Conservation (phyloP, 2,888 invertebrate genomes). For the Bombylius discolor region DNA sequence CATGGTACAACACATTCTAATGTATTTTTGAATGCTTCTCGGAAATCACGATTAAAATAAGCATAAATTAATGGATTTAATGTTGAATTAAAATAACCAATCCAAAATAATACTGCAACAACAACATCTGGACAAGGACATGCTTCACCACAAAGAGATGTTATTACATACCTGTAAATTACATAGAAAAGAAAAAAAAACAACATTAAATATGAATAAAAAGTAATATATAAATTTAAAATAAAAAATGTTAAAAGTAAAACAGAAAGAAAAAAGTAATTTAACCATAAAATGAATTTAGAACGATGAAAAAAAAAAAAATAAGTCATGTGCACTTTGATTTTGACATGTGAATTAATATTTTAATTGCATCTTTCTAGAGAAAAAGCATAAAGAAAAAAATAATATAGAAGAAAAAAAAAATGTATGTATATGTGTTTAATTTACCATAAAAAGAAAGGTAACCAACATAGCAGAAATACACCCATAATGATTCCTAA, state of each 20-base stretch:
- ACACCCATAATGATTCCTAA: slow-evolving; percentile 94
- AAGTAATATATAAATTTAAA: background rate
- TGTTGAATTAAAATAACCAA: slow-evolving; percentile 93
- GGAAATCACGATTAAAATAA: slow-evolving; percentile 91
- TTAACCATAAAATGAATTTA: background rate
- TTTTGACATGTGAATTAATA: too few relatives aligned
- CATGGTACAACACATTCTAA: slow-evolving; percentile 75
- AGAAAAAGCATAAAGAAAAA: background rate
- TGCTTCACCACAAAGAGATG: slow-evolving; percentile 69
- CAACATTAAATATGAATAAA: background rate
- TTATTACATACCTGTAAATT: slow-evolving; percentile 62
- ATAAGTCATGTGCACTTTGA: too few relatives aligned
- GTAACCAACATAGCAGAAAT: slow-evolving; percentile 88
- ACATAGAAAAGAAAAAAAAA: background rate
- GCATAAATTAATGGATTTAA: slow-evolving; percentile 92
- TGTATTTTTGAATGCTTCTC: slow-evolving; percentile 90
- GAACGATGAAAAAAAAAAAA: background rate
- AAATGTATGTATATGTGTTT: background rate
- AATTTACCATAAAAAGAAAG: slow-evolving; percentile 89
- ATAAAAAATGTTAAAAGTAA: too few relatives aligned
- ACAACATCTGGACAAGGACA: slow-evolving; percentile 77
- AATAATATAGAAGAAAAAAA: background rate
- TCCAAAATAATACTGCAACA: slow-evolving; percentile 89
- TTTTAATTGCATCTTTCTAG: too few relatives aligned
- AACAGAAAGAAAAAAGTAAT: too few relatives aligned